phyloP scores from a whole-genome alignment of 2,888 invertebrate genomes.

The Bombyx huttoni region DNA sequence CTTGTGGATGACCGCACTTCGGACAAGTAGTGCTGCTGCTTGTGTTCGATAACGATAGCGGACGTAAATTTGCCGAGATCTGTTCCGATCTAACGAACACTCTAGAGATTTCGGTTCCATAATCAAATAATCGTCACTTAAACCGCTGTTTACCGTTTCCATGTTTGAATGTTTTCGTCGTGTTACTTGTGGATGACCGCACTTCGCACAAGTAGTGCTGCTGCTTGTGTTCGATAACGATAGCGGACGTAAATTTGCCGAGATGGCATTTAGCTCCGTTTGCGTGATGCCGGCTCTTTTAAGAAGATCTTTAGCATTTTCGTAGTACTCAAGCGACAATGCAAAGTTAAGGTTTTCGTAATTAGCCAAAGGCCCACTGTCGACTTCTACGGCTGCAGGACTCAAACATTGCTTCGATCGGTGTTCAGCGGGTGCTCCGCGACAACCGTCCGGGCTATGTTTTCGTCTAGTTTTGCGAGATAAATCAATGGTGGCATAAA shows the following conservation, averaged over 20 bases:
- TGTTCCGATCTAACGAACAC: conserved; percentile 24
- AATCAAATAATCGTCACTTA: conserved; percentile 75
- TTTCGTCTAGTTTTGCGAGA: conserved; percentile 74
- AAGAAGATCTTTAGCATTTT: conserved; percentile 81
- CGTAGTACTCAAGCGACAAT: conserved; percentile 82
- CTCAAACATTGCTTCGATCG: conserved; percentile 1
- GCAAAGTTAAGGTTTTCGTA: conserved; percentile 85
- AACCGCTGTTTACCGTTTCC: conserved; percentile 7
- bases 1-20: conserved; percentile 74
- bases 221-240: conserved; percentile 20
- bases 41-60: conserved; percentile 24
- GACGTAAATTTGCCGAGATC: conserved; percentile 33
- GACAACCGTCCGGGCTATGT: conserved; percentile 21
- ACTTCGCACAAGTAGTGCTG: conserved; percentile 70
- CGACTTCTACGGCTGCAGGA: conserved; percentile 23
- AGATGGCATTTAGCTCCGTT: conserved; percentile 57
- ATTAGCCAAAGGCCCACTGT: conserved; percentile 67
- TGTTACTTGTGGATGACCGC: conserved; percentile 66
- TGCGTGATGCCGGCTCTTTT: conserved; percentile 70
- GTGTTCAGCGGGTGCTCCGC: conserved; percentile 5
- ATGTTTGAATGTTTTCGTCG: conserved; percentile 6
- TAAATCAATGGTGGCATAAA: conserved; percentile 80
- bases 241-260: conserved; percentile 35
- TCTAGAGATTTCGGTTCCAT: conserved; percentile 74
- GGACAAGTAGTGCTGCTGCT: conserved; percentile 54